phyloP scores from a whole-genome alignment of 2,113 vertebrate species.

The Uria aalge region DNA sequence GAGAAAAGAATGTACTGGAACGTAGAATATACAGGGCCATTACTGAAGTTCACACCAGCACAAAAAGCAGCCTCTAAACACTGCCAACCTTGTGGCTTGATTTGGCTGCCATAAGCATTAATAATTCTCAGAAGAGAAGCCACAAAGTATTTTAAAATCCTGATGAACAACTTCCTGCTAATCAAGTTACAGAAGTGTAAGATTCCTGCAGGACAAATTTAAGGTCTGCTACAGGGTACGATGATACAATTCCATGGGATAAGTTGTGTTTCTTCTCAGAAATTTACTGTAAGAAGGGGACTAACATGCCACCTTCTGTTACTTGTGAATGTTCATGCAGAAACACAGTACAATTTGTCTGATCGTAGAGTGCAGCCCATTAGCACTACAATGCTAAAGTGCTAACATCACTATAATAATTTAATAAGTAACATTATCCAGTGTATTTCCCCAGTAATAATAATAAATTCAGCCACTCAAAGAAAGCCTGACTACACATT shows the following conservation, averaged over 20 bases:
- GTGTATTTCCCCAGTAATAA: background rate
- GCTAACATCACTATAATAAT: background rate
- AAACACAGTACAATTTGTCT: background rate
- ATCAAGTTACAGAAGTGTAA: background rate
- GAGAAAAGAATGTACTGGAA: background rate
- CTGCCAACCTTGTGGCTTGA: background rate
- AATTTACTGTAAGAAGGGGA: background rate
- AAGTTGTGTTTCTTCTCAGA: background rate
- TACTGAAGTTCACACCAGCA: background rate
- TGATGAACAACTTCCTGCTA: conserved; percentile 1
- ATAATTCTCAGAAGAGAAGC: background rate
- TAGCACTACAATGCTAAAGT: background rate
- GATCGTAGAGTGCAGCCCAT: background rate
- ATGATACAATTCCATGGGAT: background rate
- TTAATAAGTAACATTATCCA: background rate
- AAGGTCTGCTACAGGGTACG: fast-evolving
- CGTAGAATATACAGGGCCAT: background rate
- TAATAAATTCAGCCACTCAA: background rate
- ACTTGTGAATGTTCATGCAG: background rate
- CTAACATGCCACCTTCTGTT: background rate
- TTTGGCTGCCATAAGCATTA: background rate
- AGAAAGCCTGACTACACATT: background rate
- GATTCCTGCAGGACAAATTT: background rate
- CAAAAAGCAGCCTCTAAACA: background rate
- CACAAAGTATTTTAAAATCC: background rate